A percentile compares a stretch with the other conserved stretches of the same genome.
These are phyloP conservation scores for Phainopepla nitens DNA, from an alignment of 2,113 vertebrate species.

Conservation along the genomic window DNA sequence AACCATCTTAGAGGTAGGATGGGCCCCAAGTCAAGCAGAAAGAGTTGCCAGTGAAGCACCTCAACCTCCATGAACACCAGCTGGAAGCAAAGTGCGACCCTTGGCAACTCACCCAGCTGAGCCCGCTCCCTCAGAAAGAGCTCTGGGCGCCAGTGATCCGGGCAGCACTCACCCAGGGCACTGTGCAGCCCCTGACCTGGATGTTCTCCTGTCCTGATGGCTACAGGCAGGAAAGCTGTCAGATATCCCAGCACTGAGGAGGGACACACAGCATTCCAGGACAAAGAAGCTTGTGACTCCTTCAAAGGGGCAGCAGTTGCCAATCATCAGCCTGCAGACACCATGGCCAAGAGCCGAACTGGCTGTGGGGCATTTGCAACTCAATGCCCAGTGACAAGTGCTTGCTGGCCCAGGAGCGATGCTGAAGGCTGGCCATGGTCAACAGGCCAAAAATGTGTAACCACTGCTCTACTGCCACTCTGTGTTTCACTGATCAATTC, in stretches of 20 bases:
- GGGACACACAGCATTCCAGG: background rate
- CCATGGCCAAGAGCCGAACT: rapidly evolving
- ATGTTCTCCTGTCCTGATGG: background rate
- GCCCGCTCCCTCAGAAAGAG: rapidly evolving
- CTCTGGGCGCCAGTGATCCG: rapidly evolving
- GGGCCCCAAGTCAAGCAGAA: background rate
- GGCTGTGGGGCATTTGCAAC: background rate
- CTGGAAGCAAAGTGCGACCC: background rate
- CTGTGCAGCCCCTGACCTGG: rapidly evolving
- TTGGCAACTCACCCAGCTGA: background rate
- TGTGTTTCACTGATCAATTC: background rate
- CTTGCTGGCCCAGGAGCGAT: background rate
- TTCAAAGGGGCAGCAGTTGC: background rate
- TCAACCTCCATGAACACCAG: background rate
- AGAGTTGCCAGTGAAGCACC: background rate
- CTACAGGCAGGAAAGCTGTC: background rate
- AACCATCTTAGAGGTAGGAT: background rate
- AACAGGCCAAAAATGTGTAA: background rate
- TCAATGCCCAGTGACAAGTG: background rate
- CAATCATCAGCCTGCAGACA: background rate
- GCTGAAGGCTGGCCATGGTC: background rate
- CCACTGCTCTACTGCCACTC: background rate
- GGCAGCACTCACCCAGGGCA: background rate
- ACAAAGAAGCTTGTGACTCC: background rate
- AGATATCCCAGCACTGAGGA: background rate